Evolutionary conservation across 2,888 invertebrate species (phyloP).

Genomic region (Ormia ochracea): DNA sequence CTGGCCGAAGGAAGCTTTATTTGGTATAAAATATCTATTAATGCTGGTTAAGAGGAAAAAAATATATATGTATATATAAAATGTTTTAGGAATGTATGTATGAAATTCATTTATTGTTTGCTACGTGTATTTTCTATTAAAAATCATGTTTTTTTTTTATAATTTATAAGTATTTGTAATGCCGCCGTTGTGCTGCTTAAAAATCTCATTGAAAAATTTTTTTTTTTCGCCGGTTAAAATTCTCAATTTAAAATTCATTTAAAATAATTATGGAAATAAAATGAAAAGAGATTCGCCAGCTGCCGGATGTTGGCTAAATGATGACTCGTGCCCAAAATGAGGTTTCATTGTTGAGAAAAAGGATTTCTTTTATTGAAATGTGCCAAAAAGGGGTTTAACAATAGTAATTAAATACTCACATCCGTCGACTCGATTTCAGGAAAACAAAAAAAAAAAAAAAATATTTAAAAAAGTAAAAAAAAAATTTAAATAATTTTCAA

Average conservation of each 20-base stretch:
- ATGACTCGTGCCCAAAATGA: conserved; percentile 50
- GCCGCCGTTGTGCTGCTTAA: background rate
- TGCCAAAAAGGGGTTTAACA: conserved; percentile 59
- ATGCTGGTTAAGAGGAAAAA: conserved; percentile 31
- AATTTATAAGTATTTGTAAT: conserved; percentile 9
- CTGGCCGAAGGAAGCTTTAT: conserved; percentile 21
- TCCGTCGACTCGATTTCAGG: conserved; percentile 20
- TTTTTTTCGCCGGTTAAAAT: background rate
- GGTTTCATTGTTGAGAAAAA: conserved; percentile 22
- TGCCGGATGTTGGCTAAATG: conserved; percentile 46
- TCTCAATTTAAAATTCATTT: conserved; percentile 28
- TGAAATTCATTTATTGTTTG: conserved; percentile 45
- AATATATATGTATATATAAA: too few species aligned
- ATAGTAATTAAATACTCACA: conserved; percentile 41
- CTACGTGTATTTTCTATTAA: conserved; percentile 20
- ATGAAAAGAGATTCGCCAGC: conserved; percentile 16
- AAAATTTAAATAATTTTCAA: background rate
- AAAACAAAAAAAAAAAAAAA: background rate
- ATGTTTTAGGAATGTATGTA: conserved; percentile 16
- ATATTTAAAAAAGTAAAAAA: background rate
- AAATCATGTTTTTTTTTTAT: conserved; percentile 54
- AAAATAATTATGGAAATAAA: background rate
- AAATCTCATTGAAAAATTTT: background rate
- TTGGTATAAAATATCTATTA: conserved; percentile 36
- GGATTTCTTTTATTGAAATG: conserved; percentile 18